Evolutionary conservation across 2,888 invertebrate species (phyloP), one percentile per base, ranked within the genome.

Genomic region (Phaonia tiefii): DNA sequence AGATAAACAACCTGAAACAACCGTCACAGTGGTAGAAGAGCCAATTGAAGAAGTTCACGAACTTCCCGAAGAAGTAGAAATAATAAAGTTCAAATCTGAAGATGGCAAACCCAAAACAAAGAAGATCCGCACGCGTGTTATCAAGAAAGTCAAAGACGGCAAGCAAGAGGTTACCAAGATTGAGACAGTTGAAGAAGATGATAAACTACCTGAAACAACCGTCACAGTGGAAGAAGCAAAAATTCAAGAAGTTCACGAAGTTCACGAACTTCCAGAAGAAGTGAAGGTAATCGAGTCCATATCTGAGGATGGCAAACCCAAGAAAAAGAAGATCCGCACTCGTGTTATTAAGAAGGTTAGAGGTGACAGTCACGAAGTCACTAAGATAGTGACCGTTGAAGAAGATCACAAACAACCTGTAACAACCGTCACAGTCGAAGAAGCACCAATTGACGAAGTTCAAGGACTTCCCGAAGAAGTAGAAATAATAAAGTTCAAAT

Each of bases 381-480:
- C 72, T 2, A 73, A 63, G 20, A 73, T 73, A 3, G 72, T 63
- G 17, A 73, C 51, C 2, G 51, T 73, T 25, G 72, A 73, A 49
- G 54, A 54, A 25, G 54, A 54, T 13, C 13, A 25, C 54, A 54
- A 54, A 13, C 1, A 22, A 25, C 54, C 54, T 1, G 25, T 22
- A 54, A 54, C 54, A 2, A 54, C 54, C 5, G 54, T 54, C 13
- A 25, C 54, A 0, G 54, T 54, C 4, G 22, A 54, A 22, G 54
- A 54, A 10, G 20, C 20, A 20, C 17, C 49, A 15, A 4, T 15
- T 7, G 42, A 63, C 13, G 22, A 37, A 37, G 8, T 60, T 1
- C 10, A 20, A 0, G 60, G 39, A 17, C 17, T 60, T 54, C 85
- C 85, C 0, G 85, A 85, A n/a, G 84, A 85, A 25, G 76, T 85